These are phyloP conservation scores for Vanessa cardui DNA, from an alignment of 2,888 invertebrate genomes.

Conservation along the genomic window DNA sequence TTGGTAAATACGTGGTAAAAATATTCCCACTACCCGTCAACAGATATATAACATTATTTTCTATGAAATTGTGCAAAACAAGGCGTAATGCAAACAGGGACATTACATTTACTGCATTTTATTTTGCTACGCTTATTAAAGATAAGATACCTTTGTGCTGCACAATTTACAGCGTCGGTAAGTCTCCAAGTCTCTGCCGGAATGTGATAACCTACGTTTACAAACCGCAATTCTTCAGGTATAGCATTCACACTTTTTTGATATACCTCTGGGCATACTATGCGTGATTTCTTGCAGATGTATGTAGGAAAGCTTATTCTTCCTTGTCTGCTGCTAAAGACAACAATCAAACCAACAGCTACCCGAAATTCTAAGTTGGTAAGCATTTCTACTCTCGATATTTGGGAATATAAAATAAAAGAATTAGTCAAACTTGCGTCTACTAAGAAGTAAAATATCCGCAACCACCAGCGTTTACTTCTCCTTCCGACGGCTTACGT, in stretches of 20 bases:
- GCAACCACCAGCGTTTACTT: constrained; percentile 33
- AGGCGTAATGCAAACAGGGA: constrained; percentile 33
- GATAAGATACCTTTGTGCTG: constrained; percentile 33
- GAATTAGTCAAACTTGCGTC: constrained; percentile 38
- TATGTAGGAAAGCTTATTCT: neutral
- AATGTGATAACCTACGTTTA: constrained; percentile 43
- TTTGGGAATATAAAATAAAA: constrained; percentile 12
- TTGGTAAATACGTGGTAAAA: constrained; percentile 30
- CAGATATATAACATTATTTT: constrained; percentile 6
- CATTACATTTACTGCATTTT: constrained; percentile 33
- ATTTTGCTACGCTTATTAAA: constrained; percentile 40
- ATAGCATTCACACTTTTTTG: constrained; percentile 27
- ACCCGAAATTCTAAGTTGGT: neutral
- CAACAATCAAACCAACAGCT: neutral
- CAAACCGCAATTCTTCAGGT: constrained; percentile 40
- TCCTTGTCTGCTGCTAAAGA: neutral
- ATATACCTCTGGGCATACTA: neutral
- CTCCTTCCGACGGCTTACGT: constrained; percentile 39
- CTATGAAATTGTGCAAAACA: constrained; percentile 27
- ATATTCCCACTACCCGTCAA: constrained; percentile 22
- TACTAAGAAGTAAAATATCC: constrained; percentile 16
- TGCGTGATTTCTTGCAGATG: neutral
- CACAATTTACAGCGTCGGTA: constrained; percentile 41
- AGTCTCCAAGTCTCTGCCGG: constrained; percentile 25
- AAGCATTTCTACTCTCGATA: neutral